Evolutionary conservation across 2,113 vertebrate species (phyloP).

Genomic region (Rattus norvegicus): DNA sequence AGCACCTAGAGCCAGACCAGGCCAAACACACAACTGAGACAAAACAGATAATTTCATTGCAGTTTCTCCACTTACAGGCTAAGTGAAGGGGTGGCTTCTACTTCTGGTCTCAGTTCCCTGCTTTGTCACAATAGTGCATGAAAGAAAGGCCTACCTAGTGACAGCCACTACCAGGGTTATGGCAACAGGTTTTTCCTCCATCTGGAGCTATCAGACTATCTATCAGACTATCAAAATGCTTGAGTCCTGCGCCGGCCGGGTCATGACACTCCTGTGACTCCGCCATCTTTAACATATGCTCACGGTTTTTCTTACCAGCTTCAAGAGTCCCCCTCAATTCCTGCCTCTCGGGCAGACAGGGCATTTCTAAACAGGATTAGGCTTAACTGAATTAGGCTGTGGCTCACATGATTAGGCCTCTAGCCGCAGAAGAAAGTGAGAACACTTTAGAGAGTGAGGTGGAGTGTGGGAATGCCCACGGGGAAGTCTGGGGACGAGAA

Average conservation of each 20-base stretch:
- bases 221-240: neutral
- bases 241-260: neutral
- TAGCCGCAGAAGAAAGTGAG: neutral
- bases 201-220: neutral
- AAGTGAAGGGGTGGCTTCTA: neutral
- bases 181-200: neutral
- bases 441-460: neutral
- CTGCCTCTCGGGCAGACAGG: neutral
- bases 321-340: constrained; percentile 1
- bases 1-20: neutral
- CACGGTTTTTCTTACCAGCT: neutral
- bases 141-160: neutral
- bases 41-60: neutral
- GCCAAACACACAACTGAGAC: neutral
- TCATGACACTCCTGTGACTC: neutral
- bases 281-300: neutral
- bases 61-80: neutral
- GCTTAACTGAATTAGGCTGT: constrained; percentile 17
- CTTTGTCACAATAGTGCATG: neutral
- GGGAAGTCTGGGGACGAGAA: neutral
- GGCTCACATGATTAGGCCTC: neutral
- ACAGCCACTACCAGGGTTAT: neutral
- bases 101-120: neutral
- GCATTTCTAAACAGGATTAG: constrained; percentile 28
- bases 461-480: neutral